Evolutionary conservation across 2,888 invertebrate genomes (phyloP).

Genomic region (Volucella bombylans): DNA sequence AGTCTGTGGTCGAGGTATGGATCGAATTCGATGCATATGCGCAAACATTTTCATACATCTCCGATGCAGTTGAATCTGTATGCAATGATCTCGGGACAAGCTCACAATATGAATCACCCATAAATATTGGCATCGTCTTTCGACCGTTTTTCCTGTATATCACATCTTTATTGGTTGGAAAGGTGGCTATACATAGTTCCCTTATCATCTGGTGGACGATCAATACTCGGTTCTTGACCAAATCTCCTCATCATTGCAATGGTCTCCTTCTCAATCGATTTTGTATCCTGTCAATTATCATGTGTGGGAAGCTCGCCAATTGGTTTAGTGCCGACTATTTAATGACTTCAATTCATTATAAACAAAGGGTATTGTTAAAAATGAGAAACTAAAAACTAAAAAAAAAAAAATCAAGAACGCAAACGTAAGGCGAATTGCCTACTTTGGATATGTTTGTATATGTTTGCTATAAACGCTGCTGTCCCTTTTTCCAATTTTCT

Average conservation of each 20-base stretch:
- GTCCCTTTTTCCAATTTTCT: too few species aligned
- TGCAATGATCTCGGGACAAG: constrained; percentile 45
- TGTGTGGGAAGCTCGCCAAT: constrained; percentile 77
- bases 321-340: too few species aligned
- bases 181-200: constrained; percentile 75
- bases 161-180: constrained; percentile 72
- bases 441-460: too few species aligned
- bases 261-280: constrained; percentile 77
- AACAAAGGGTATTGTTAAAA: too few species aligned
- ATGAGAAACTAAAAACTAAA: too few species aligned
- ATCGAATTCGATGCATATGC: constrained; percentile 34
- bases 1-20: constrained; percentile 3
- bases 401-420: too few species aligned
- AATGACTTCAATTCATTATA: too few species aligned
- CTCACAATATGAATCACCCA: constrained; percentile 75
- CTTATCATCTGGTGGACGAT: constrained; percentile 66
- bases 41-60: constrained; percentile 21
- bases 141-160: constrained; percentile 76
- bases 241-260: constrained; percentile 79
- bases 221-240: constrained; percentile 77
- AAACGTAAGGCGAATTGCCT: too few species aligned
- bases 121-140: constrained; percentile 76
- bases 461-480: too few species aligned
- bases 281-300: constrained; percentile 77
- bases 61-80: too few species aligned